These are phyloP conservation scores for Chymomyza fuscimana DNA, from an alignment of 2,888 invertebrate genomes.

Conservation along the genomic window DNA sequence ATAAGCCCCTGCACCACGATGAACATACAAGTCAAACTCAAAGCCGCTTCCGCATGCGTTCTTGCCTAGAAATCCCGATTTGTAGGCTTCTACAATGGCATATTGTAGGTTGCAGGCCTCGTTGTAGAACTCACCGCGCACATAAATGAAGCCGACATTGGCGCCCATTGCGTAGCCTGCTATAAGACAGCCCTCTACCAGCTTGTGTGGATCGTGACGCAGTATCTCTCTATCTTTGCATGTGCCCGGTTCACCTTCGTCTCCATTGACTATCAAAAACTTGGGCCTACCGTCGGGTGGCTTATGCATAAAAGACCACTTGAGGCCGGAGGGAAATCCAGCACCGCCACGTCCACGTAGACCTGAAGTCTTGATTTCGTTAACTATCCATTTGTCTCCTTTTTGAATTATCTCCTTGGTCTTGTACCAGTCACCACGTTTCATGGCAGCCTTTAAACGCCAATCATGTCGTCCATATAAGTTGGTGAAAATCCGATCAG, in stretches of 20 bases:
- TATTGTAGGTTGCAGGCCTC: conserved; percentile 98
- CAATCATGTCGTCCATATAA: conserved; percentile 98
- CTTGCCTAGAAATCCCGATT: conserved; percentile 91
- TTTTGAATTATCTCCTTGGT: conserved; percentile 97
- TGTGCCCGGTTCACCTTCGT: conserved; percentile 99
- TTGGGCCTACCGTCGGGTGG: conserved; percentile 96
- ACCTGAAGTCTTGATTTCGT: conserved; percentile 96
- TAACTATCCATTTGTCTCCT: conserved; percentile 97
- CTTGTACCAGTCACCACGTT: conserved; percentile 96
- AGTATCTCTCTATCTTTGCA: conserved; percentile 99
- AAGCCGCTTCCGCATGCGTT: conserved; percentile 84
- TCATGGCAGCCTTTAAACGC: conserved; percentile 93
- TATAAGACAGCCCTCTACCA: conserved; percentile 95
- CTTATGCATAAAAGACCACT: conserved; percentile 99
- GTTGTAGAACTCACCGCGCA: conserved; percentile 99
- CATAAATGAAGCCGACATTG: conserved; percentile 97
- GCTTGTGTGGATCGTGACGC: conserved; percentile 98
- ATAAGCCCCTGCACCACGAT: conserved; percentile 88
- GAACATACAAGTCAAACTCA: conserved; percentile 97
- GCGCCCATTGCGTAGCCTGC: conserved; percentile 97
- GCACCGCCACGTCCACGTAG: conserved; percentile 97
- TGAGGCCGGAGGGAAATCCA: conserved; percentile 98
- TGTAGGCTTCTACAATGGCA: conserved; percentile 90
- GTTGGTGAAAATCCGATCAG: conserved; percentile 97
- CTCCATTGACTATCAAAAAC: conserved; percentile 98